Evolutionary conservation across 2,888 invertebrate genomes (phyloP).

Genomic region (Lycocerus yunnanus): DNA sequence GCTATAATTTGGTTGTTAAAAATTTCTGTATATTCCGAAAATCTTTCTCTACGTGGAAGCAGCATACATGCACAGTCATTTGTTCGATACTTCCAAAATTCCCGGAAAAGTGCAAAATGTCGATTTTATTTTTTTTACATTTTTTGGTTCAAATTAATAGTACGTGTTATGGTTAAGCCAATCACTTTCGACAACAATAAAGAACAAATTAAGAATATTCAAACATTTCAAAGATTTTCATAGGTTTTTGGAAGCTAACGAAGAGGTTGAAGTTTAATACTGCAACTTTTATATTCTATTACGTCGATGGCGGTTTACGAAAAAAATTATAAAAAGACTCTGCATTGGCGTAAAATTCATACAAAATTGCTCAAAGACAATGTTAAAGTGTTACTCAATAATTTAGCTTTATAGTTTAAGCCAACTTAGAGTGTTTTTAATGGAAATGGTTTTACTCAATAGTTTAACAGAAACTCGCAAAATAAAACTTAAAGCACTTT

Average conservation of each 20-base stretch:
- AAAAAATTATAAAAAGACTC: constrained; percentile 55
- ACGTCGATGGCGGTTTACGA: constrained; percentile 50
- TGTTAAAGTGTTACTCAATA: constrained; percentile 43
- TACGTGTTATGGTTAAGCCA: constrained; percentile 38
- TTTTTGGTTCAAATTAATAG: constrained; percentile 44
- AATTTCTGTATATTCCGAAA: constrained; percentile 30
- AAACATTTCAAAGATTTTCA: constrained; percentile 28
- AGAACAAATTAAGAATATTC: too few relatives aligned
- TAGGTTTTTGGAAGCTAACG: constrained; percentile 32
- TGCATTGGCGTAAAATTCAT: constrained; percentile 46
- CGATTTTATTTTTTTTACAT: constrained; percentile 45
- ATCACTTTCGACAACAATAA: constrained; percentile 31
- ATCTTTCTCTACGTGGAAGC: constrained; percentile 40
- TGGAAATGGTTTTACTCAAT: too few relatives aligned
- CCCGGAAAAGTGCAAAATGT: constrained; percentile 8
- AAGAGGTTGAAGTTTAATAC: constrained; percentile 45
- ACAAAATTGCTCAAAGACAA: constrained; percentile 43
- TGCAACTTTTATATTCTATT: constrained; percentile 50
- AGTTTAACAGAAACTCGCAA: constrained; percentile 37
- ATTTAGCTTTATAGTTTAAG: too few relatives aligned
- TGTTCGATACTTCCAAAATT: constrained; percentile 38
- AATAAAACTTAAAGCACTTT: constrained; percentile 35
- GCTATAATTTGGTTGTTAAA: constrained; percentile 41
- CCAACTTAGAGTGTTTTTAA: too few relatives aligned
- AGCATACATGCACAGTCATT: constrained; percentile 44